These are phyloP conservation scores for Drosophila equinoxialis DNA, from an alignment of 1,140 invertebrate species.

Conservation along the genomic window DNA sequence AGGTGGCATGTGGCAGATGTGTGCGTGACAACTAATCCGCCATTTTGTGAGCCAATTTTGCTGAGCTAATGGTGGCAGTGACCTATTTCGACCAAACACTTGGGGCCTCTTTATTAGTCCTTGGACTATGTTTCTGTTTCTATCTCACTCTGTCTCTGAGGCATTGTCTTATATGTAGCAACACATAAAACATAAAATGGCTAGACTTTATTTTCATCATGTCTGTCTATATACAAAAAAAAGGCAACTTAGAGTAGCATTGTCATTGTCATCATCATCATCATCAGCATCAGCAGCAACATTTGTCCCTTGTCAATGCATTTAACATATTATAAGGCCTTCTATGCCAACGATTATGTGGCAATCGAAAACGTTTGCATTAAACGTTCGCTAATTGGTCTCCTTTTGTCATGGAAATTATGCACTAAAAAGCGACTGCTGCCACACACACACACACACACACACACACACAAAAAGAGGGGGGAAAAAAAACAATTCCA, in stretches of 20 bases:
- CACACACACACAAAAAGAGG: neutral
- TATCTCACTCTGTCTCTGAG: slow-evolving; percentile 19
- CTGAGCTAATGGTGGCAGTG: slow-evolving; percentile 57
- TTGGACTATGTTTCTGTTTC: slow-evolving; percentile 49
- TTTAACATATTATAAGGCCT: slow-evolving; percentile 59
- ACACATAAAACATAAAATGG: slow-evolving; percentile 4
- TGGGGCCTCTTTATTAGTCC: slow-evolving; percentile 48
- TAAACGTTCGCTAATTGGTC: slow-evolving; percentile 73
- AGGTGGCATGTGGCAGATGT: slow-evolving; percentile 15
- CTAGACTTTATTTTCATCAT: slow-evolving; percentile 7
- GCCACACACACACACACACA: slow-evolving; percentile 6
- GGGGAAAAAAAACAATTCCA: slow-evolving; percentile 50
- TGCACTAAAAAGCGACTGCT: slow-evolving; percentile 45
- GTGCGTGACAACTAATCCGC: slow-evolving; percentile 11
- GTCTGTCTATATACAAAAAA: neutral
- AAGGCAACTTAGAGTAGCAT: neutral
- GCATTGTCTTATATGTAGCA: neutral
- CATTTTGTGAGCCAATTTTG: slow-evolving; percentile 43
- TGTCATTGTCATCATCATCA: neutral
- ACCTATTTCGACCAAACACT: slow-evolving; percentile 61
- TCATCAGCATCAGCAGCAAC: slow-evolving; percentile 15
- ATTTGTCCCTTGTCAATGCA: slow-evolving; percentile 35
- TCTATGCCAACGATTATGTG: slow-evolving; percentile 58
- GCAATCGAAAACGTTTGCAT: slow-evolving; percentile 68
- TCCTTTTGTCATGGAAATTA: slow-evolving; percentile 75